Conservation (phyloP, 2,113 vertebrate species). For the Chaetodon auriga region DNA sequence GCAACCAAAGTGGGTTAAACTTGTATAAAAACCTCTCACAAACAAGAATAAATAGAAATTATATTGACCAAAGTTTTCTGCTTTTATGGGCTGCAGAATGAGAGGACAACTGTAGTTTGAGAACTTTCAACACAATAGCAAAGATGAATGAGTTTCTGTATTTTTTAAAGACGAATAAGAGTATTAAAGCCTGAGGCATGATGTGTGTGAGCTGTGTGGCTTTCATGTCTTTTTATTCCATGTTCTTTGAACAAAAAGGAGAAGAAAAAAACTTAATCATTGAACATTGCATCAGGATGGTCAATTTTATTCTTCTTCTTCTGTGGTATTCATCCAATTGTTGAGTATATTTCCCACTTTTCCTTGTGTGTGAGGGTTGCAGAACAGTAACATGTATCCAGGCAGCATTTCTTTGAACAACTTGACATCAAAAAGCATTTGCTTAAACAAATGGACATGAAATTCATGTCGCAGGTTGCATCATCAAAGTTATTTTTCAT, state of each 20-base stretch:
- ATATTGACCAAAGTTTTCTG: neutral
- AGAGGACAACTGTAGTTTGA: neutral
- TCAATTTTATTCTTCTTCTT: slow-evolving; percentile 21
- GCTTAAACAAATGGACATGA: slow-evolving; percentile 32
- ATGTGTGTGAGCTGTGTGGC: slow-evolving; percentile 20
- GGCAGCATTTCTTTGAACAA: slow-evolving; percentile 9
- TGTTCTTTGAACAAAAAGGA: slow-evolving; percentile 47
- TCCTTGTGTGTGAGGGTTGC: neutral
- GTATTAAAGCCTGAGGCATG: slow-evolving; percentile 30
- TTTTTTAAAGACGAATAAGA: neutral
- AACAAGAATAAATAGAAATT: neutral
- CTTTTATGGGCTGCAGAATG: neutral
- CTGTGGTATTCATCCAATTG: slow-evolving; percentile 37
- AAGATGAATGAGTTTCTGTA: slow-evolving; percentile 5
- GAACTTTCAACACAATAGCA: slow-evolving; percentile 16
- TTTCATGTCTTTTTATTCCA: slow-evolving; percentile 34
- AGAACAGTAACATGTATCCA: slow-evolving; percentile 21
- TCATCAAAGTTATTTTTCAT: slow-evolving; percentile 41
- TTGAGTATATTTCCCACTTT: slow-evolving; percentile 17
- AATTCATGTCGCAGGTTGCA: slow-evolving; percentile 21
- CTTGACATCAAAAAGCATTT: slow-evolving; percentile 30
- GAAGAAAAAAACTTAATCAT: slow-evolving; percentile 8
- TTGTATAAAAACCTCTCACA: neutral
- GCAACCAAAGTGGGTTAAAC: neutral
- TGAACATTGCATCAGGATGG: slow-evolving; percentile 52